Percentiles rank a stretch among this genome's conserved stretches.
Conservation (phyloP, 1,140 invertebrate species). For the Atta texana region DNA sequence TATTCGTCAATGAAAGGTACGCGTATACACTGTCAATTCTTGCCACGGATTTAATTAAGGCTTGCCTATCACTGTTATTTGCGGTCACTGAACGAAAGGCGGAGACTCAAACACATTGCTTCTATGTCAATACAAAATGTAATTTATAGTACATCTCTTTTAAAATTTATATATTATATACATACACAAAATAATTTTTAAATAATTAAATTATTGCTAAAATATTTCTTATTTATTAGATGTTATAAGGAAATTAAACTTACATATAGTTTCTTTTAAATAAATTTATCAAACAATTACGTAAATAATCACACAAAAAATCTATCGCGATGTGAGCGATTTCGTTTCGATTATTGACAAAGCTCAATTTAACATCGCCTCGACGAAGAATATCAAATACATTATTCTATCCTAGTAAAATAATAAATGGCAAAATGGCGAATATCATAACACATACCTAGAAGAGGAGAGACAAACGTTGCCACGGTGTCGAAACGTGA, state of each 20-base stretch:
- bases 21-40: slow-evolving; percentile 40
- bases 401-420: not conserved
- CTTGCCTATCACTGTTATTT: slow-evolving; percentile 43
- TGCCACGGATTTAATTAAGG: slow-evolving; percentile 40
- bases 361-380: not conserved
- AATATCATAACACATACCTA: not conserved
- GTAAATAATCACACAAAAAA: not conserved
- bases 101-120: not conserved
- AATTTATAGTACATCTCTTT: not conserved
- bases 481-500: not conserved
- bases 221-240: not conserved
- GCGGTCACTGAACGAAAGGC: slow-evolving; percentile 11
- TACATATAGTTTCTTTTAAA: not conserved
- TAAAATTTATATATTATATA: not conserved
- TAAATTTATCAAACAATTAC: not conserved
- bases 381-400: not conserved
- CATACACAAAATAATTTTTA: not conserved
- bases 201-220: not conserved
- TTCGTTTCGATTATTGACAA: not conserved
- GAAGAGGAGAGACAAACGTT: not conserved
- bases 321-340: not conserved
- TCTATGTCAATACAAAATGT: not conserved
- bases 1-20: slow-evolving; percentile 44
- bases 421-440: not conserved
- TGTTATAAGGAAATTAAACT: not conserved